phyloP scores from a whole-genome alignment of 2,797 vertebrate species.

The Syndactyla subalaris region DNA sequence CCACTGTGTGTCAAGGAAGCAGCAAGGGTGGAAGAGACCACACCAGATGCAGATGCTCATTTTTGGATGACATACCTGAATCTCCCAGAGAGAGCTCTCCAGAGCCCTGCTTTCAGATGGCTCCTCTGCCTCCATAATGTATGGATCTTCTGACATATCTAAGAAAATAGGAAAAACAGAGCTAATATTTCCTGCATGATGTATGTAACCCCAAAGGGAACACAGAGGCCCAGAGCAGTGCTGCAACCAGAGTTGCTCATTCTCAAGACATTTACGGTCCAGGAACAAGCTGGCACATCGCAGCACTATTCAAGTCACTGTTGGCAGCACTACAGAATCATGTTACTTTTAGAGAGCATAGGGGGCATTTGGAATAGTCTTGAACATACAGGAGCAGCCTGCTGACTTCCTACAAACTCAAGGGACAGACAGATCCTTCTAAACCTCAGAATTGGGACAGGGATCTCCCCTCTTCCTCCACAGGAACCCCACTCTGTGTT shows the following conservation, averaged over 20 bases:
- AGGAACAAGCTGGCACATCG: background rate
- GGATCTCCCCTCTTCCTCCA: background rate
- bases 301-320: background rate
- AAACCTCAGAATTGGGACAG: background rate
- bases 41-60: background rate
- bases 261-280: background rate
- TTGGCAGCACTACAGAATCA: background rate
- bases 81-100: conserved; percentile 96
- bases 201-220: background rate
- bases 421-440: background rate
- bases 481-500: background rate
- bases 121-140: conserved; percentile 85
- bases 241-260: background rate
- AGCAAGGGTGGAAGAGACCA: background rate
- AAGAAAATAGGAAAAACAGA: background rate
- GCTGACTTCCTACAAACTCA: background rate
- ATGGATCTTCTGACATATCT: conserved; percentile 84
- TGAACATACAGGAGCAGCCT: background rate
- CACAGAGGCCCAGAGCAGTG: background rate
- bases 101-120: conserved; percentile 85
- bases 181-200: background rate
- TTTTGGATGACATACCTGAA: conserved; percentile 80
- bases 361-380: background rate
- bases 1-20: background rate
- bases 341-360: background rate